phyloP scores from a whole-genome alignment of 2,888 invertebrate species.

The Iselma pallidipennis region DNA sequence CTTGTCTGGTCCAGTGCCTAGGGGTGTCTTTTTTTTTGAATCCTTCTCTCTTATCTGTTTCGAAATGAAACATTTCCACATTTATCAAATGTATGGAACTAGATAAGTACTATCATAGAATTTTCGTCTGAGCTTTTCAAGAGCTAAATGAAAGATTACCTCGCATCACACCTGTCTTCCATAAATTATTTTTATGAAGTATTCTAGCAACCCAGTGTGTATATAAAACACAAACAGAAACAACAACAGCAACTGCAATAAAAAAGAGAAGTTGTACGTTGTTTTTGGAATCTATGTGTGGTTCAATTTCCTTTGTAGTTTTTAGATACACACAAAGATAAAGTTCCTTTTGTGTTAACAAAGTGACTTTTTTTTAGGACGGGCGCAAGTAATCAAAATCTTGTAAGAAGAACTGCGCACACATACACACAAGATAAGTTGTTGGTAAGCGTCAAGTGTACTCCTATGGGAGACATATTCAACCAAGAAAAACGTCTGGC shows the following conservation, averaged over 20 bases:
- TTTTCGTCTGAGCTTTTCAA: not conserved
- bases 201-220: not conserved
- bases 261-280: too few species aligned
- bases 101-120: not conserved
- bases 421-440: constrained; percentile 10
- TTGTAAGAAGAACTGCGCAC: not conserved
- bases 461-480: constrained; percentile 20
- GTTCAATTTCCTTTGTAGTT: too few species aligned
- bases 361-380: not conserved
- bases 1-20: too few species aligned
- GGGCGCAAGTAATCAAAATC: constrained; percentile 5
- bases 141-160: not conserved
- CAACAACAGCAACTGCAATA: not conserved
- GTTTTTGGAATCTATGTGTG: too few species aligned
- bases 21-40: too few species aligned
- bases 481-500: constrained; percentile 9
- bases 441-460: constrained; percentile 14
- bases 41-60: too few species aligned
- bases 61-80: not conserved
- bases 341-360: too few species aligned
- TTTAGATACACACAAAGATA: too few species aligned
- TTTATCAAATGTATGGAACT: too few species aligned
- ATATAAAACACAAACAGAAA: not conserved
- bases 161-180: not conserved
- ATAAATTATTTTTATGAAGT: not conserved